Evolutionary conservation across 2,797 vertebrate genomes (phyloP), one percentile per base, ranked within the genome.

Genomic region (Peromyscus nudipes): DNA sequence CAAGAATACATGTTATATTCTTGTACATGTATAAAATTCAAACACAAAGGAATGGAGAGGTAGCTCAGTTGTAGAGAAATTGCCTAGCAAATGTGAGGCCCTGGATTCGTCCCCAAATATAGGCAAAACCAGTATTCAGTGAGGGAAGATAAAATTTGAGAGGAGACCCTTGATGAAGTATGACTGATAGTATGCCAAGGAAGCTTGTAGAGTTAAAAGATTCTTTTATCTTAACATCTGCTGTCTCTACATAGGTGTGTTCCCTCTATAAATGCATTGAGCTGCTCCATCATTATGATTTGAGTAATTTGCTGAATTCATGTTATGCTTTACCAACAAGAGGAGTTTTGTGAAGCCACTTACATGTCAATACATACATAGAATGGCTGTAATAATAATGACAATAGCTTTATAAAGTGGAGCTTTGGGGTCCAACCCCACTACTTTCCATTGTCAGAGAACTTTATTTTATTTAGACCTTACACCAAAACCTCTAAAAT

Each of bases 401-500:
- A 5, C 34, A 90, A 34, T 77, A 73, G 27, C 21, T 93, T 92
- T 84, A 69, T 55, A 65, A 84, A 67, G 13, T 71, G 31, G 37
- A 10, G 31, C 4, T 95, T 91, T 95, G 65, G 37, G 21, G 12
- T 49, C 75, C 27, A 82, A 94, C 21, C 8, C 2, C 25, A 69
- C 49, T 43, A 55, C 17, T n/a, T 94, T 34, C 57, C 19, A 84
- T 86, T 95, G 83, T 86, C 25, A 86, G 92, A 77, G 40, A 93
- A 65, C 5, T 91, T 76, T n/a, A 71, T 95, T 94, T 92, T 49
- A 73, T 79, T 83, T 93, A 46, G 77, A 82, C 5, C 27, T 77
- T 89, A 93, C 9, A 76, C 49, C 43, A 95, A 81, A 90, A 90
- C 6, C 43, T 94, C 52, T 86, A 17, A 82, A 80, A n/a, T 89